Conservation (phyloP, 1,140 invertebrate genomes). For the Drosophila nikananu region DNA sequence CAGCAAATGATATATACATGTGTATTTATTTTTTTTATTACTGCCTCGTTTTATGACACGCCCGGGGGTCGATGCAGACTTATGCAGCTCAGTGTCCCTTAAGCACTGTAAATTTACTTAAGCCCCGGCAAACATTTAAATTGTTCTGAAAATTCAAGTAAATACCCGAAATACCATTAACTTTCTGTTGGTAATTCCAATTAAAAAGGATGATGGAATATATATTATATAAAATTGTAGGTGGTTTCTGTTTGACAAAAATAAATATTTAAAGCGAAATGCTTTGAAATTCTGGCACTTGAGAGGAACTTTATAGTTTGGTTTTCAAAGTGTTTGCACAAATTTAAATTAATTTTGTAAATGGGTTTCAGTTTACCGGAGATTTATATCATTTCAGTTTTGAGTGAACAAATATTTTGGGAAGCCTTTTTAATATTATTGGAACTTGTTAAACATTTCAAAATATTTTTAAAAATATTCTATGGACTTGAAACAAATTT, state of each 20-base stretch:
- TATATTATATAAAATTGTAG: neutral
- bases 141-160: slow-evolving; percentile 35
- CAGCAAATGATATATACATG: slow-evolving; percentile 24
- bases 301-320: neutral
- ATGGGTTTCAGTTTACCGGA: neutral
- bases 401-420: neutral
- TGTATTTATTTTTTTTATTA: slow-evolving; percentile 29
- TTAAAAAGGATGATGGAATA: slow-evolving; percentile 6
- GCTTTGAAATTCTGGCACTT: slow-evolving; percentile 8
- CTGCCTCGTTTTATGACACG: slow-evolving; percentile 51
- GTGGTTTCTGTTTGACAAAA: neutral
- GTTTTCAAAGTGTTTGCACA: neutral
- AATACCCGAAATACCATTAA: slow-evolving; percentile 37
- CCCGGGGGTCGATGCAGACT: slow-evolving; percentile 29
- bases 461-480: neutral
- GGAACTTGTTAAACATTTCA: neutral
- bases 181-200: slow-evolving; percentile 27
- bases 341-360: neutral
- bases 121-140: slow-evolving; percentile 42
- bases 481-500: neutral
- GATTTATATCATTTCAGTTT: neutral
- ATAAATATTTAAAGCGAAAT: slow-evolving; percentile 25
- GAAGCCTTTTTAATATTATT: too few relatives aligned
- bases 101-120: slow-evolving; percentile 60
- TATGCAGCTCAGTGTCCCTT: slow-evolving; percentile 33